Base-by-base conservation (phyloP, 2,888 invertebrate species). In the Sericinus montela region DNA sequence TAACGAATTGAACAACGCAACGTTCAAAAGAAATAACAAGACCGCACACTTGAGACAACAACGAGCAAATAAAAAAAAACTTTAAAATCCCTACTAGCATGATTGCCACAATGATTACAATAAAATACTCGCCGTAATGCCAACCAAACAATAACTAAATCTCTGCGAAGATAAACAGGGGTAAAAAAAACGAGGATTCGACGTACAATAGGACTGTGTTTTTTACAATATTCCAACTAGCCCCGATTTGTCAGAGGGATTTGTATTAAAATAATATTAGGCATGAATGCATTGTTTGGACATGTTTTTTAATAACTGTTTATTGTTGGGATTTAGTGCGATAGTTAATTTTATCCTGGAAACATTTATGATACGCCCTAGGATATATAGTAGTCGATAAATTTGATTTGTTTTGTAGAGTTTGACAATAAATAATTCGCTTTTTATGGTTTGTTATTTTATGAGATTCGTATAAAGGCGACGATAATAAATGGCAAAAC, bases 211-310 rank as follows among this genome's bases (percentile, higher is more conserved):
- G 44, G 45, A 14, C 41, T 14, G 47, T 52, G 46, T 51, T 55
- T 55, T 53, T 57, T 58, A 51, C 48, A 39, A 40, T 41, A 47
- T 48, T 39, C 46, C 37, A 28, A 40, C 51, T 54, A 56, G 54
- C 59, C 57, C 60, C 49, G 51, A 51, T 57, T 55, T 54, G 51
- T 53, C 34, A 30, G 25, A 4, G 52, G 61, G 54, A 56, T 51
- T 56, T 57, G 51, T 57, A 55, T 60, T 60, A 57, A 58, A 57
- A 60, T 60, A 60, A 59, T 60, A 57, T 60, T 56, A 60, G 37
- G 41, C 28, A 51, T 54, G 41, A 50, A 52, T 54, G 48, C 46
- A 55, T 55, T 55, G 55, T 55, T 53, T 51, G 55, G 49, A 55
- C 49, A 51, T 48, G 46, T 50, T 48, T 48, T 62, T 58, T 59